Percentiles rank a stretch among this genome's conserved stretches.
Evolutionary conservation across 2,888 invertebrate genomes (phyloP).

Genomic region (Drosophila eohydei): DNA sequence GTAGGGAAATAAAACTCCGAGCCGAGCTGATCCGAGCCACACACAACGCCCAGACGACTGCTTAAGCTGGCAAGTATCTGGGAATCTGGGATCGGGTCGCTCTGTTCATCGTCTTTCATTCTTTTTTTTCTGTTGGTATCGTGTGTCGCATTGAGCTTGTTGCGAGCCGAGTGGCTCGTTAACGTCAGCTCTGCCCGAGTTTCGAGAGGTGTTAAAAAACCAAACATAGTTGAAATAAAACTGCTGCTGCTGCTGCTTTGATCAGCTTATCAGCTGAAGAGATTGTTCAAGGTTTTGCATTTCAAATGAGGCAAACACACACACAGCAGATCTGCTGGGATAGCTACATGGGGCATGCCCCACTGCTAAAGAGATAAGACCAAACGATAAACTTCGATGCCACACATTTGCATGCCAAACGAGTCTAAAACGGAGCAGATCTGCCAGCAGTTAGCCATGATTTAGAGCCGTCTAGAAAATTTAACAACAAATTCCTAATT

Average conservation of each 20-base stretch:
- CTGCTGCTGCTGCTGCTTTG: constrained; percentile 33
- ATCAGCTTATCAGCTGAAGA: constrained; percentile 54
- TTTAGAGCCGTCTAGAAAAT: not conserved
- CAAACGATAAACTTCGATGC: constrained; percentile 33
- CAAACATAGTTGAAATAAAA: constrained; percentile 23
- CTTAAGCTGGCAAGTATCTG: constrained; percentile 18
- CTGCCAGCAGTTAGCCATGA: not conserved
- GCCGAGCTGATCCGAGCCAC: constrained; percentile 44
- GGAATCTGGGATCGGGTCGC: constrained; percentile 18
- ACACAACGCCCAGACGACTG: constrained; percentile 60
- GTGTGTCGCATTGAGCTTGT: constrained; percentile 2
- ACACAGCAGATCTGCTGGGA: constrained; percentile 13
- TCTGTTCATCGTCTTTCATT: not conserved
- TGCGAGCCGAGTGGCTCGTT: constrained; percentile 53
- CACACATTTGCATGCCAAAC: constrained; percentile 60
- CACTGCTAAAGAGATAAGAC: constrained; percentile 39
- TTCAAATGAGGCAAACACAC: constrained; percentile 57
- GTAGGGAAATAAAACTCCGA: constrained; percentile 11
- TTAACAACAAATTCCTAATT: not conserved
- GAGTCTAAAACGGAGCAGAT: constrained; percentile 19
- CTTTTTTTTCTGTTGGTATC: not conserved
- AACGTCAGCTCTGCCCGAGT: constrained; percentile 44
- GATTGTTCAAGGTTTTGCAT: constrained; percentile 71
- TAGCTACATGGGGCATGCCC: constrained; percentile 39
- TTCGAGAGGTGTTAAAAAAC: constrained; percentile 49